These are phyloP conservation scores for Arrhamphus sclerolepis DNA, from an alignment of 2,797 vertebrate species.

Conservation along the genomic window DNA sequence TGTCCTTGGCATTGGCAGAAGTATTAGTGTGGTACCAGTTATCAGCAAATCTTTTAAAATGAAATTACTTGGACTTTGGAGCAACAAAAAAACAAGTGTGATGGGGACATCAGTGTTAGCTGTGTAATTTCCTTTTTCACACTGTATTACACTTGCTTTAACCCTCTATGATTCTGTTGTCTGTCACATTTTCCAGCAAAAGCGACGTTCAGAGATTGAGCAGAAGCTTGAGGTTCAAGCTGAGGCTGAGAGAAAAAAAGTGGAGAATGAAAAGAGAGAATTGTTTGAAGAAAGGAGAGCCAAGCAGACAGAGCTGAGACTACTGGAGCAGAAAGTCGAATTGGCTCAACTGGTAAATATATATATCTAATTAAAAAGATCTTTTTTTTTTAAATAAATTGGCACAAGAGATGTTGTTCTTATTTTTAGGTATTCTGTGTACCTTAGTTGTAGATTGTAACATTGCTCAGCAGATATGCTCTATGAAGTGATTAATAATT, in stretches of 20 bases:
- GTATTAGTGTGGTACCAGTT: too few species aligned
- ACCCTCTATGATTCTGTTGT: not conserved
- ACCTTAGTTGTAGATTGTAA: too few species aligned
- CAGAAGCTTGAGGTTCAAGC: slow-evolving; percentile 98
- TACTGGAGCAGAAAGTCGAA: slow-evolving; percentile 98
- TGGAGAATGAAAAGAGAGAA: slow-evolving; percentile 94
- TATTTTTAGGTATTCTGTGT: too few species aligned
- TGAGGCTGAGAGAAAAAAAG: slow-evolving; percentile 93
- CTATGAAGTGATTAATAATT: not conserved
- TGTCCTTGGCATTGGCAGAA: too few species aligned
- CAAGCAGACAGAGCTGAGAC: slow-evolving; percentile 95
- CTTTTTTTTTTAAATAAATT: too few species aligned
- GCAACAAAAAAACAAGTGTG: too few species aligned
- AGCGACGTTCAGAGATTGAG: slow-evolving; percentile 95
- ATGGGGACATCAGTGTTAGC: too few species aligned
- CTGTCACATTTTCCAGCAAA: slow-evolving; percentile 85
- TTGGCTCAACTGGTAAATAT: slow-evolving; percentile 94
- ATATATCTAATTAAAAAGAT: not conserved
- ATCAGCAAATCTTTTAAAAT: too few species aligned
- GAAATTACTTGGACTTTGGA: too few species aligned
- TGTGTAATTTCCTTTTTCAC: too few species aligned
- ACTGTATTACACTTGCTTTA: not conserved
- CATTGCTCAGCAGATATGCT: not conserved
- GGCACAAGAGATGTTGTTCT: too few species aligned
- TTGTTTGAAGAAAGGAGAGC: slow-evolving; percentile 96